Base-by-base conservation (phyloP, 2,113 vertebrate species). In the Smithornis capensis region DNA sequence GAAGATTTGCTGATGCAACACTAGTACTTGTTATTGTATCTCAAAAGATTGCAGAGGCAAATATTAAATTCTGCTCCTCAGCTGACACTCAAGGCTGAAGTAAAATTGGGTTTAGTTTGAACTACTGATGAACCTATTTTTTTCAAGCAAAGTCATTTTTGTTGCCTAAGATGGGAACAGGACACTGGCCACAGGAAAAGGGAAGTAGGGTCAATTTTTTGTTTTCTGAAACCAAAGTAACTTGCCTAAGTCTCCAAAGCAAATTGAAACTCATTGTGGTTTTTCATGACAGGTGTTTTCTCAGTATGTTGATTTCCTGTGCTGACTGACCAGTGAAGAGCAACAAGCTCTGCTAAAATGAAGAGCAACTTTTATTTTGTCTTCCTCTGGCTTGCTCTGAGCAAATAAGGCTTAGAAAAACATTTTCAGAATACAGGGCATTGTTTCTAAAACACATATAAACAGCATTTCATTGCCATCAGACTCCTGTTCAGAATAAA, bases 281-380 rank as follows among this genome's bases (percentile, higher is more conserved):
- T 94, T 95, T 78, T 92, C 86, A 70, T 47, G 42, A 79, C 38
- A 78, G 80, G 44, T 83, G 63, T 94, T 94, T 92, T 88, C 50
- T 83, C 31, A 89, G 86, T 22, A 10, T 31, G 52, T 21, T 75
- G 42, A 90, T 78, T 96, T 96, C 95, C 95, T 95, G 80, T 89
- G 29, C 47, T 78, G 47, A 81, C 60, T 94, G 86, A 89, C 86
- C 91, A 84, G 33, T 55, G 49, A 69, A 71, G 38, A 91, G 19
- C n/a, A 94, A 56, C 6, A 53, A n/a, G 25, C n/a, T 57, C 19
- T 88, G 63, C 50, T 73, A 79, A 87, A 94, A 87, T 40, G 27
- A 83, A 86, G 24, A 59, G 35, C 28, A 8, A 74, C 37, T 70
- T 91, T 35, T 81, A 60, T 13, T 57, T 86, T 47, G 37, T 42